A percentile compares a stretch with the other conserved stretches of the same genome.
Conservation (phyloP, 2,797 vertebrate species). For the Falco columbarius region DNA sequence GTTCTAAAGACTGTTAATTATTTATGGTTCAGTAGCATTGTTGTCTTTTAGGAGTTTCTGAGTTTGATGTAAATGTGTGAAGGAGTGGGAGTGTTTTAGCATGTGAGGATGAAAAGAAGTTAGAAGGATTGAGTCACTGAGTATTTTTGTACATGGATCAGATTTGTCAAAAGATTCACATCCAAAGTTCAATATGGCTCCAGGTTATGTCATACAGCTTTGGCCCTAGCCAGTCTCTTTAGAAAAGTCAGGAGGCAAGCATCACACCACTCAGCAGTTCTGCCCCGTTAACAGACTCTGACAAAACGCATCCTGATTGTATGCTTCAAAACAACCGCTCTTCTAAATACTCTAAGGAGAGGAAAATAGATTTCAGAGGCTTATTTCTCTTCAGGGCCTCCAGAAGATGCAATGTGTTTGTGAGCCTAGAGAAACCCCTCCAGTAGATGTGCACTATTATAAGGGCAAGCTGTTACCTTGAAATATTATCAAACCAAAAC, state of each 20-base stretch:
- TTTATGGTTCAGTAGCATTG: conserved; percentile 3
- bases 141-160: conserved; percentile 22
- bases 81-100: conserved; percentile 49
- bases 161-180: background rate
- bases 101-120: conserved; percentile 47
- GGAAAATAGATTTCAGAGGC: background rate
- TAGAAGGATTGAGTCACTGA: conserved; percentile 26
- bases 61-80: conserved; percentile 31
- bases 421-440: background rate
- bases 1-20: background rate
- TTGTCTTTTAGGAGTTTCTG: conserved; percentile 16
- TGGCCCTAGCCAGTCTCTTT: background rate
- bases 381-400: background rate
- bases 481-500: background rate
- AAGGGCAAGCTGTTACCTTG: background rate
- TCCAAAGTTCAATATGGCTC: background rate
- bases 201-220: accelerated
- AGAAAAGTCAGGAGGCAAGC: background rate
- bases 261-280: background rate
- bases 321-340: background rate
- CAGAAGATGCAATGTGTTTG: background rate
- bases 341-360: background rate
- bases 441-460: background rate
- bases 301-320: background rate
- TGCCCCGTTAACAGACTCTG: background rate